phyloP scores from a whole-genome alignment of 2,797 vertebrate species.

The Distichodus sexfasciatus region DNA sequence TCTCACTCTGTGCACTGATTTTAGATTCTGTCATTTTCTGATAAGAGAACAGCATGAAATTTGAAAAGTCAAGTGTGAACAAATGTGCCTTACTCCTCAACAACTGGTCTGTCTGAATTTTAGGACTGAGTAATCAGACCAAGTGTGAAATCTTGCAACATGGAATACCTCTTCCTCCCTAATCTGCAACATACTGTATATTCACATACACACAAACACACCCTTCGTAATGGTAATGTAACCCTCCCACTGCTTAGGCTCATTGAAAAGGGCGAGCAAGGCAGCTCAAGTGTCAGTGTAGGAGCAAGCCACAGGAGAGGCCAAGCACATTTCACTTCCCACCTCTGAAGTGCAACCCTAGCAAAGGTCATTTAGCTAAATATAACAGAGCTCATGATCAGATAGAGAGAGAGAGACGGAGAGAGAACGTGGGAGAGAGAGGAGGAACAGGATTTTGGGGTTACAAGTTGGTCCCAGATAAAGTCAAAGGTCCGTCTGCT shows the following conservation, averaged over 20 bases:
- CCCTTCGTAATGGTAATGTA: not conserved
- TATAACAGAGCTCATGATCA: conserved; percentile 56
- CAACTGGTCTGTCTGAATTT: too few species aligned
- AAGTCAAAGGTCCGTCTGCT: conserved; percentile 42
- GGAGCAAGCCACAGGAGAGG: conserved; percentile 23
- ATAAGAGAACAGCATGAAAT: too few species aligned
- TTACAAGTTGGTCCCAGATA: conserved; percentile 38
- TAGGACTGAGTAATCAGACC: conserved; percentile 10
- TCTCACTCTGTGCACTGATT: too few species aligned
- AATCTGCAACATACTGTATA: too few species aligned
- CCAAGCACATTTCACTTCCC: conserved; percentile 33
- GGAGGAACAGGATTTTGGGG: conserved; percentile 20
- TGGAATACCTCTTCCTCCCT: too few species aligned
- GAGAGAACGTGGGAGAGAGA: not conserved
- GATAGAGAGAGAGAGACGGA: conserved; percentile 14
- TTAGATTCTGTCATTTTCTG: too few species aligned
- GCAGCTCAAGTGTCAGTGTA: conserved; percentile 37
- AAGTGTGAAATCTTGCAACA: not conserved
- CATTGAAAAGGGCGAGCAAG: conserved; percentile 36
- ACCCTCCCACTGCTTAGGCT: conserved; percentile 12
- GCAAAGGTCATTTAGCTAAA: conserved; percentile 75
- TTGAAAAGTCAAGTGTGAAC: too few species aligned
- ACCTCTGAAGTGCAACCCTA: conserved; percentile 57
- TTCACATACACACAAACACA: conserved; percentile 13
- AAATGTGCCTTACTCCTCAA: too few species aligned